A percentile compares a stretch with the other conserved stretches of the same genome.
phyloP scores from a whole-genome alignment of 2,113 vertebrate genomes.

The Aegypius monachus region DNA sequence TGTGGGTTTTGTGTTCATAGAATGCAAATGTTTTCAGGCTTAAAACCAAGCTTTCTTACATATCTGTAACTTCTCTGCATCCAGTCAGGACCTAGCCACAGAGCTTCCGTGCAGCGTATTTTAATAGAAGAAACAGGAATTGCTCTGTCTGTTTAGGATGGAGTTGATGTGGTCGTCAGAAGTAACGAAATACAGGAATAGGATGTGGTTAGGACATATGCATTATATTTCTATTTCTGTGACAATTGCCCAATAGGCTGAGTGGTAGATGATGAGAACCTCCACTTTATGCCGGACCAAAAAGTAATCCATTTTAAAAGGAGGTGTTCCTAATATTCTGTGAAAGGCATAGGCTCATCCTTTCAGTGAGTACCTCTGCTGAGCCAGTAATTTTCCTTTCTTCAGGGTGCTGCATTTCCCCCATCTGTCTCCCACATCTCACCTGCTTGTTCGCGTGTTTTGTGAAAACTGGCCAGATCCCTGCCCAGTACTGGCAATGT shows the following conservation, averaged over 20 bases:
- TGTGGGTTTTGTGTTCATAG: background rate
- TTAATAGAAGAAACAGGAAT: background rate
- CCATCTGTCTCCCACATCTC: background rate
- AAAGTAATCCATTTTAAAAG: background rate
- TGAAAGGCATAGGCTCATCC: background rate
- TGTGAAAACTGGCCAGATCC: background rate
- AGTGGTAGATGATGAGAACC: background rate
- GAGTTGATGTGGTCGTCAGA: background rate
- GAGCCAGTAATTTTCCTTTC: background rate
- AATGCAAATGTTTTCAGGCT: background rate
- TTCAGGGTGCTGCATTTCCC: background rate
- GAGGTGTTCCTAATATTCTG: background rate
- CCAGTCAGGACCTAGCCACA: background rate
- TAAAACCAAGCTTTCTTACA: background rate
- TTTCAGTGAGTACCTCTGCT: background rate
- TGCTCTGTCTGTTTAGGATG: background rate
- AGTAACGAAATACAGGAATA: background rate
- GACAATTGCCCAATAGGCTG: background rate
- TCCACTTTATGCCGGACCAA: background rate
- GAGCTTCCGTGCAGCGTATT: background rate
- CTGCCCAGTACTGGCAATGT: accelerated
- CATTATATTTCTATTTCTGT: background rate
- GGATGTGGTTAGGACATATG: background rate
- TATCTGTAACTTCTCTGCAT: background rate
- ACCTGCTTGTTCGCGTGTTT: background rate